Percentiles rank a stretch among this genome's conserved stretches.
Evolutionary conservation across 2,797 vertebrate species (phyloP).

Genomic region (Echiichthys vipera): DNA sequence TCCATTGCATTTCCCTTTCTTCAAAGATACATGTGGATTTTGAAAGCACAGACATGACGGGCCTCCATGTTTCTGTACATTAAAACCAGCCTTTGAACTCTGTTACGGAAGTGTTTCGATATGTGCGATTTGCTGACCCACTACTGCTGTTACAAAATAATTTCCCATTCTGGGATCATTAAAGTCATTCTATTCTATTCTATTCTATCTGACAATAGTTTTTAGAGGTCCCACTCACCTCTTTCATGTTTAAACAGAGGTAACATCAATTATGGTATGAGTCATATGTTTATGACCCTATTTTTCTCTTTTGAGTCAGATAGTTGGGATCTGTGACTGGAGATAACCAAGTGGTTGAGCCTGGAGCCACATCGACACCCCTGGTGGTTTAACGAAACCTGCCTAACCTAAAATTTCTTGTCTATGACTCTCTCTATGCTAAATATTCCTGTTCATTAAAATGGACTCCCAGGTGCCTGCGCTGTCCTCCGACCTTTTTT

Average conservation of each 20-base stretch:
- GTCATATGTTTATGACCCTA: conserved; percentile 44
- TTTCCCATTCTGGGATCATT: no score
- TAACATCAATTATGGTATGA: conserved; percentile 29
- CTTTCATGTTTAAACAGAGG: conserved; percentile 40
- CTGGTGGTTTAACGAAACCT: conserved; percentile 25
- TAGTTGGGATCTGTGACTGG: conserved; percentile 10
- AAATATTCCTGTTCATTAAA: conserved; percentile 26
- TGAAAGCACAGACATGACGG: conserved; percentile 21
- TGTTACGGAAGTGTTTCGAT: conserved; percentile 43
- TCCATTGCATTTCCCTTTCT: conserved; percentile 19
- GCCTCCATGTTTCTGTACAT: conserved; percentile 20
- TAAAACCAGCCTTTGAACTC: conserved; percentile 44
- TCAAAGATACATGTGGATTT: conserved; percentile 4
- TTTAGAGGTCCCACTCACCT: conserved; percentile 39
- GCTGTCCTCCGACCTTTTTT: conserved; percentile 29
- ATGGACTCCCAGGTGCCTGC: conserved; percentile 1
- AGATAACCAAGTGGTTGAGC: conserved; percentile 1
- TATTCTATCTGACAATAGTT: no score
- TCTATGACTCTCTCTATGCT: conserved; percentile 2
- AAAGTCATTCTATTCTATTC: no score
- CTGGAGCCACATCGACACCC: conserved; percentile 7
- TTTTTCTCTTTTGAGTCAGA: conserved; percentile 27
- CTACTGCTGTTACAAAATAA: no score
- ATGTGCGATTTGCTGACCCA: no score
- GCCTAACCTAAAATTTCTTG: conserved; percentile 42